Evolutionary conservation across 2,113 vertebrate genomes (phyloP).

Genomic region (Odontesthes bonariensis): DNA sequence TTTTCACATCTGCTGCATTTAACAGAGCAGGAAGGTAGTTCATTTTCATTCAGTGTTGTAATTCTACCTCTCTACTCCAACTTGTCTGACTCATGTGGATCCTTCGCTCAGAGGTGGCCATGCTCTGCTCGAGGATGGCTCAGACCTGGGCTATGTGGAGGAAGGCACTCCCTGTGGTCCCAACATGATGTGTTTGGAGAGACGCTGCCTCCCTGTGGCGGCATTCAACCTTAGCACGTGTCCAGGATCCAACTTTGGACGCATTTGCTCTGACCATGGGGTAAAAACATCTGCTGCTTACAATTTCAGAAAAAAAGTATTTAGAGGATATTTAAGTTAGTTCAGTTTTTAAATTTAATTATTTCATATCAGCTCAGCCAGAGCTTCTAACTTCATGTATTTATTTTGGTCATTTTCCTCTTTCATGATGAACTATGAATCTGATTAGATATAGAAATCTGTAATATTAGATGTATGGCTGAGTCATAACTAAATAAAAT

Average conservation of each 20-base stretch:
- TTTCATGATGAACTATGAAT: no score
- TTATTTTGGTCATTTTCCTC: no score
- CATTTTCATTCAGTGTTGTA: neutral
- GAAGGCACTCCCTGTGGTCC: slow-evolving; percentile 94
- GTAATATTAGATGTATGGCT: no score
- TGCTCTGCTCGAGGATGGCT: slow-evolving; percentile 91
- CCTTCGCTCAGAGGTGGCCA: slow-evolving; percentile 87
- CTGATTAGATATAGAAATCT: no score
- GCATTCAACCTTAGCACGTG: slow-evolving; percentile 96
- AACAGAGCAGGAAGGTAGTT: fast-evolving
- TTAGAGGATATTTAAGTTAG: no score
- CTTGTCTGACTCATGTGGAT: neutral
- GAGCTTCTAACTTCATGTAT: no score
- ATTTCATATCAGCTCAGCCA: no score
- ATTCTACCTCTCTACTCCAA: neutral
- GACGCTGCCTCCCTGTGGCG: slow-evolving; percentile 90
- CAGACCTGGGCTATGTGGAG: slow-evolving; percentile 94
- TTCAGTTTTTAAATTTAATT: no score
- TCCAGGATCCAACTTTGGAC: slow-evolving; percentile 84
- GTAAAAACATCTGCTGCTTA: slow-evolving; percentile 72
- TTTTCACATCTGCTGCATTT: neutral
- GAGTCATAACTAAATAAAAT: no score
- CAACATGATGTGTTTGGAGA: slow-evolving; percentile 95
- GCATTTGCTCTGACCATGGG: slow-evolving; percentile 92
- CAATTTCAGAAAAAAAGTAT: neutral